Evolutionary conservation across 2,113 vertebrate species (phyloP).

Genomic region (Pedetes capensis): DNA sequence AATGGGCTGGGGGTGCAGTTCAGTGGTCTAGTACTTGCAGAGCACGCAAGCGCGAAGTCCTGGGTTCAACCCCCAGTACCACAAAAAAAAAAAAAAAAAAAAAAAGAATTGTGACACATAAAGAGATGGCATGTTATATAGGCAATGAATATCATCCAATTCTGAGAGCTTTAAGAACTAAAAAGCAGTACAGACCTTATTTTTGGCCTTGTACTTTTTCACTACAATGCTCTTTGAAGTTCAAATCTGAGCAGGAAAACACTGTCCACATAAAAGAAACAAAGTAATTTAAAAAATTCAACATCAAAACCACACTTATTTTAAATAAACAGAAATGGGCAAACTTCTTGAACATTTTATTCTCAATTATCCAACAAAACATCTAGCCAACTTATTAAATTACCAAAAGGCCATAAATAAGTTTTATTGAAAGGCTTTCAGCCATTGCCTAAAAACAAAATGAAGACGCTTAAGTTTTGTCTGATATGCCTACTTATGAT

Average conservation of each 20-base stretch:
- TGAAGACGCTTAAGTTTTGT: background rate
- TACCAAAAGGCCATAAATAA: background rate
- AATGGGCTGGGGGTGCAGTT: too few species aligned
- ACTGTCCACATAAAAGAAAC: background rate
- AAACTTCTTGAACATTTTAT: constrained; percentile 20
- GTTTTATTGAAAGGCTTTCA: background rate
- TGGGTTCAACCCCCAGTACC: too few species aligned
- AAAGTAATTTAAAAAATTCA: background rate
- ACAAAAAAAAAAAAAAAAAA: too few species aligned
- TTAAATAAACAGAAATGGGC: constrained; percentile 11
- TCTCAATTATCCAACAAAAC: background rate
- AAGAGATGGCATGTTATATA: background rate
- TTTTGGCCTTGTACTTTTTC: background rate
- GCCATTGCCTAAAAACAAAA: constrained; percentile 1
- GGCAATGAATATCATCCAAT: background rate
- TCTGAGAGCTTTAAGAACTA: constrained; percentile 11
- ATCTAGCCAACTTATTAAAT: background rate
- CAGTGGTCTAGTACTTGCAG: too few species aligned
- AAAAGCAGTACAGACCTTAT: background rate
- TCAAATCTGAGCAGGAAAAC: background rate
- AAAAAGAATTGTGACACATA: background rate
- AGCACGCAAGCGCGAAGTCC: too few species aligned
- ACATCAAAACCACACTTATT: background rate
- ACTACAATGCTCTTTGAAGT: background rate
- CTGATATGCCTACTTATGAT: background rate